phyloP scores from a whole-genome alignment of 2,888 invertebrate genomes.

The Archips crataeganus region DNA sequence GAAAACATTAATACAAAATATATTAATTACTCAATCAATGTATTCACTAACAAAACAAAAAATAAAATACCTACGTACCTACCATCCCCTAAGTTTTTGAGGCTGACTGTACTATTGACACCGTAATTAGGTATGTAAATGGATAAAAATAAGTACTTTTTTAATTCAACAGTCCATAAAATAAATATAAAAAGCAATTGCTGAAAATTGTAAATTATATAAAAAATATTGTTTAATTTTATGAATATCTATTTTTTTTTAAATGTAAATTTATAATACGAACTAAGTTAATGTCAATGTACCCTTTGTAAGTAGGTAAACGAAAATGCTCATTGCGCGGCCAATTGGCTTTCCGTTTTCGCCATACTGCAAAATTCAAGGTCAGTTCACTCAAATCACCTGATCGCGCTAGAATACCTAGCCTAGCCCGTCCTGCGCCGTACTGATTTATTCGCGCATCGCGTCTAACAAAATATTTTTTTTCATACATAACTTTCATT shows the following conservation, averaged over 20 bases:
- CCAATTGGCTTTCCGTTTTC: not conserved
- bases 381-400: constrained; percentile 10
- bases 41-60: no score
- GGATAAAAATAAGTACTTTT: no score
- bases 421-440: constrained; percentile 15
- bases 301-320: no score
- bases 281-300: no score
- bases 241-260: no score
- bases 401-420: not conserved
- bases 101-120: not conserved
- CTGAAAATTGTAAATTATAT: no score
- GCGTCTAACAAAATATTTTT: not conserved
- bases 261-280: no score
- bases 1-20: no score
- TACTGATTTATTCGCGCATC: constrained; percentile 30
- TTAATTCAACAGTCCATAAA: not conserved
- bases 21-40: no score
- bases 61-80: no score
- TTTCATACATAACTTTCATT: constrained; percentile 11
- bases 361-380: constrained; percentile 3
- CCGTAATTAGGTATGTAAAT: not conserved
- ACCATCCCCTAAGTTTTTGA: no score
- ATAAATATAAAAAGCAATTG: not conserved
- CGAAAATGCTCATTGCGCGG: not conserved
- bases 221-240: no score